Percentiles rank a stretch among this genome's conserved stretches.
Evolutionary conservation across 2,888 invertebrate genomes (phyloP).

Genomic region (Nomada lathburiana): DNA sequence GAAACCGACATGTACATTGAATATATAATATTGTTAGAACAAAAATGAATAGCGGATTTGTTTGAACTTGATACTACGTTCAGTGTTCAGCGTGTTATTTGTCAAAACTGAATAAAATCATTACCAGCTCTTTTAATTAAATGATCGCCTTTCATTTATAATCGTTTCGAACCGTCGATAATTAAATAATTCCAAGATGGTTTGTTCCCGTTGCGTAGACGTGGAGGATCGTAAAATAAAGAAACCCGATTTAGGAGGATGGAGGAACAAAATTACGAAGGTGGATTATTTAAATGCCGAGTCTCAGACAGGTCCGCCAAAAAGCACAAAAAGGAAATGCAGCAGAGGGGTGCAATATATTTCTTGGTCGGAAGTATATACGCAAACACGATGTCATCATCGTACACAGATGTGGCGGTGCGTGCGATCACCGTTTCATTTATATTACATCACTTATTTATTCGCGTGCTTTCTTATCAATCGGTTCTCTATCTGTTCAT

Average conservation of each 20-base stretch:
- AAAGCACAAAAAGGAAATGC: slow-evolving; percentile 85
- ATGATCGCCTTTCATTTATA: background rate
- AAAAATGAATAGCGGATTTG: slow-evolving; percentile 15
- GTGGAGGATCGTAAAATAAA: slow-evolving; percentile 85
- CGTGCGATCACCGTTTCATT: slow-evolving; percentile 8
- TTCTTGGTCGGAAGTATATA: slow-evolving; percentile 85
- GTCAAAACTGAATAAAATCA: background rate
- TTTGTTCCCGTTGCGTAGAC: slow-evolving; percentile 85
- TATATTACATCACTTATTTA: background rate
- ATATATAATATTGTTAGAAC: background rate
- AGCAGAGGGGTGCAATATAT: slow-evolving; percentile 89
- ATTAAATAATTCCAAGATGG: slow-evolving; percentile 14
- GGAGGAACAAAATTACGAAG: slow-evolving; percentile 89
- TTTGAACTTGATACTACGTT: background rate
- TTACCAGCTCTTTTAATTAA: background rate
- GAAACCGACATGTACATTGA: too few species aligned
- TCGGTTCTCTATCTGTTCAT: background rate
- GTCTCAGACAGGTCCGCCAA: slow-evolving; percentile 91
- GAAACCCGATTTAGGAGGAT: slow-evolving; percentile 94
- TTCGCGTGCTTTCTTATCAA: background rate
- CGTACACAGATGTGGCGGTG: slow-evolving; percentile 87
- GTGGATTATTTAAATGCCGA: slow-evolving; percentile 92
- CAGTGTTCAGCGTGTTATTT: background rate
- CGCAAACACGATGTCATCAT: slow-evolving; percentile 85
- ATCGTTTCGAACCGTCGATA: background rate